Percentiles rank a stretch among this genome's conserved stretches.
Conservation (phyloP, 2,113 vertebrate genomes). For the Tursiops truncatus region DNA sequence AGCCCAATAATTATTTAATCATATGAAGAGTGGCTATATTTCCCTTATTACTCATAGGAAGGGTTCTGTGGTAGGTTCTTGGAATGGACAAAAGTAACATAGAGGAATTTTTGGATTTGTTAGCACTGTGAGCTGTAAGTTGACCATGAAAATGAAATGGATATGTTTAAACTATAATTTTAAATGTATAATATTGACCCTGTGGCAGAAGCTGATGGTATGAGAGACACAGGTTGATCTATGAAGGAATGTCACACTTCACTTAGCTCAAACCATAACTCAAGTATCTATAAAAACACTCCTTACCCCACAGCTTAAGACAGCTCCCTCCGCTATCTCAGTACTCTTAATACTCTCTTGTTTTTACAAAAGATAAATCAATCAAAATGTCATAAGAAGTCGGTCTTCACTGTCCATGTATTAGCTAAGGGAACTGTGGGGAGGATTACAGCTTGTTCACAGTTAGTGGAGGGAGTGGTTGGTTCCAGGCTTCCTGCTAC, state of each 20-base stretch:
- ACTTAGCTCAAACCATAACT: background rate
- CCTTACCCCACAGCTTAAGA: background rate
- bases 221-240: background rate
- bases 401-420: background rate
- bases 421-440: background rate
- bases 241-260: background rate
- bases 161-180: background rate
- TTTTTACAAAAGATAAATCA: background rate
- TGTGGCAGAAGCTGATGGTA: background rate
- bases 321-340: background rate
- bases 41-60: constrained; percentile 1
- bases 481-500: background rate
- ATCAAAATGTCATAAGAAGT: background rate
- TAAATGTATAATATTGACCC: background rate
- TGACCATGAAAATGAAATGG: background rate
- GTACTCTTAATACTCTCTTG: background rate
- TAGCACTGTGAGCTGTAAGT: background rate
- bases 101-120: background rate
- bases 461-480: background rate
- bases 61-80: background rate
- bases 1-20: background rate
- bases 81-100: background rate
- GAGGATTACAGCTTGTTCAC: background rate
- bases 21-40: background rate
- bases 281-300: background rate